Conservation (phyloP, 2,113 vertebrate genomes). For the Seriola dumerili region DNA sequence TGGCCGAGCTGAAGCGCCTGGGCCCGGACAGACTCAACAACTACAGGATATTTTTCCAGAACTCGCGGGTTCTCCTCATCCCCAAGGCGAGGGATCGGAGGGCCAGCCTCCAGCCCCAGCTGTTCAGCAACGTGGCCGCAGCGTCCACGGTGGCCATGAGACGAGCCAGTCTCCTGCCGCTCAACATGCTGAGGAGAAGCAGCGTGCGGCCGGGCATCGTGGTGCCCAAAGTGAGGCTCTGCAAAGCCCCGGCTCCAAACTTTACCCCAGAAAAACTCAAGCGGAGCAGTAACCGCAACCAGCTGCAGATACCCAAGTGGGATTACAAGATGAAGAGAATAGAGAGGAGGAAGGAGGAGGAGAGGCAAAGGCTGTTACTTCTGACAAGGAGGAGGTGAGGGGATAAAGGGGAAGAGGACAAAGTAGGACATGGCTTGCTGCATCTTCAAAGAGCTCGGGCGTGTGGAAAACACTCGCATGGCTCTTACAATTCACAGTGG, state of each 20-base stretch:
- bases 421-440: not conserved
- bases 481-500: not conserved
- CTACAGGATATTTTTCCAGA: constrained; percentile 86
- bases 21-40: constrained; percentile 79
- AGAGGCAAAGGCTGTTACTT: constrained; percentile 76
- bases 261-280: constrained; percentile 83
- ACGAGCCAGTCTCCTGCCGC: constrained; percentile 88
- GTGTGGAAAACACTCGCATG: not conserved
- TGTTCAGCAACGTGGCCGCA: constrained; percentile 45
- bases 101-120: constrained; percentile 85
- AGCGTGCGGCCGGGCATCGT: constrained; percentile 91
- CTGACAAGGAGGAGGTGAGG: constrained; percentile 76
- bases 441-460: not conserved
- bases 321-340: constrained; percentile 92
- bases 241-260: constrained; percentile 88
- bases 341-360: constrained; percentile 87
- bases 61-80: constrained; percentile 80
- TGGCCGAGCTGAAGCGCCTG: constrained; percentile 71
- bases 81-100: constrained; percentile 81
- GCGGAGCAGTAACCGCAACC: constrained; percentile 76
- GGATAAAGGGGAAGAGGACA: not conserved
- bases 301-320: constrained; percentile 95
- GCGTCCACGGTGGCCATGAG: constrained; percentile 80
- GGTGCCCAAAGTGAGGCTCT: constrained; percentile 91
- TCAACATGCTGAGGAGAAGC: constrained; percentile 87